phyloP scores from a whole-genome alignment of 64 coral and sea anemone genomes.

The Pocillopora verrucosa region DNA sequence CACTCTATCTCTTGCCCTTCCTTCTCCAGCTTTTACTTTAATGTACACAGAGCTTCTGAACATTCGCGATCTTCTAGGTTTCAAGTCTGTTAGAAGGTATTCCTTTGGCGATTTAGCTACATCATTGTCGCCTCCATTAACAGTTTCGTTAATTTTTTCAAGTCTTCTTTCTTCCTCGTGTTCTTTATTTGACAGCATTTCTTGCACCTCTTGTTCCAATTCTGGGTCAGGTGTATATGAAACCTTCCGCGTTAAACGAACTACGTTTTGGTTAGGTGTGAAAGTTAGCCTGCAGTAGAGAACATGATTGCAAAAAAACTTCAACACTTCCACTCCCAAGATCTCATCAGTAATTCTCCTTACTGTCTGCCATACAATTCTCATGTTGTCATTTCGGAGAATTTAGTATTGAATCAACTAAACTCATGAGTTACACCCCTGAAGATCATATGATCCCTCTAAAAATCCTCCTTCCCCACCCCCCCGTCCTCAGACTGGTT shows the following conservation, averaged over 20 bases:
- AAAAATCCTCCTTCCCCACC: too few species aligned
- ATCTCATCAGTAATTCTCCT: too few species aligned
- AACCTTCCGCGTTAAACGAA: constrained; percentile 41
- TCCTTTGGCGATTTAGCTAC: constrained; percentile 4
- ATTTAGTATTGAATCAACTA: too few species aligned
- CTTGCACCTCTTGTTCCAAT: constrained; percentile 31
- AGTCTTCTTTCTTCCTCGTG: constrained; percentile 32
- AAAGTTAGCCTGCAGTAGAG: constrained; percentile 37
- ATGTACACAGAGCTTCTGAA: constrained; percentile 27
- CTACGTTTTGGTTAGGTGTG: constrained; percentile 16
- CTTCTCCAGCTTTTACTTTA: constrained; percentile 16
- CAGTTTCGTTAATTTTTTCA: constrained; percentile 32
- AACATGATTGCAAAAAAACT: too few species aligned
- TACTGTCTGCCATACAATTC: too few species aligned
- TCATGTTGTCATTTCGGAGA: too few species aligned
- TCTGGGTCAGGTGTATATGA: constrained; percentile 51
- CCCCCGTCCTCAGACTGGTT: too few species aligned
- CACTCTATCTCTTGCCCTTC: not conserved
- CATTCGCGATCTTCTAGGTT: constrained; percentile 5
- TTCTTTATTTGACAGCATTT: constrained; percentile 47
- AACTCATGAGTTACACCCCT: too few species aligned
- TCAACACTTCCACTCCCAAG: too few species aligned
- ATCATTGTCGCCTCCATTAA: not conserved
- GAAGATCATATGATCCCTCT: too few species aligned
- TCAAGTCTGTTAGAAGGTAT: constrained; percentile 17